These are phyloP conservation scores for Drosophila nannoptera DNA, from an alignment of 1,140 invertebrate genomes.

Conservation along the genomic window DNA sequence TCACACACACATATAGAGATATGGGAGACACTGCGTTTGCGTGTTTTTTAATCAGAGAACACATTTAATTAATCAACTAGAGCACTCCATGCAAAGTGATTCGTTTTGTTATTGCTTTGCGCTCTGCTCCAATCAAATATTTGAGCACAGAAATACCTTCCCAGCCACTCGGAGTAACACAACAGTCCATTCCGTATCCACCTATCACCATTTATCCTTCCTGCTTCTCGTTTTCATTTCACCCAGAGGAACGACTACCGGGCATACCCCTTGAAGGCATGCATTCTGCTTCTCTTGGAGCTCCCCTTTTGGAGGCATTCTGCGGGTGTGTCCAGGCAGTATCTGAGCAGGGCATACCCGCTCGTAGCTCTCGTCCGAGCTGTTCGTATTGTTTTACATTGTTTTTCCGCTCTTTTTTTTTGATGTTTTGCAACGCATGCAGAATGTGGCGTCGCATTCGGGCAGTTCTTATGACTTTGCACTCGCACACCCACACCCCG, in stretches of 20 bases:
- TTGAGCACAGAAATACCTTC: slow-evolving; percentile 13
- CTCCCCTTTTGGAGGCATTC: too few relatives aligned
- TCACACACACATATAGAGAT: background rate
- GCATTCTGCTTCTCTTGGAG: too few relatives aligned
- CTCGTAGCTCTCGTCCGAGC: background rate
- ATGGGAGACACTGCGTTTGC: background rate
- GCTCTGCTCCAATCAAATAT: slow-evolving; percentile 14
- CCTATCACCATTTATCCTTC: slow-evolving; percentile 10
- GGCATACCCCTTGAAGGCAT: too few relatives aligned
- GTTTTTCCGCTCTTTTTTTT: slow-evolving; percentile 9
- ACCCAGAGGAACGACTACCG: too few relatives aligned
- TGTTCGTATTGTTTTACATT: slow-evolving; percentile 7
- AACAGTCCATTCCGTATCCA: too few relatives aligned
- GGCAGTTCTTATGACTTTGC: slow-evolving; percentile 1
- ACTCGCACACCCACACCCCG: background rate
- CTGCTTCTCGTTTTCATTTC: background rate
- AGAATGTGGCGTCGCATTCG: background rate
- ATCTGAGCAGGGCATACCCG: too few relatives aligned
- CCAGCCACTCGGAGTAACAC: slow-evolving; percentile 1
- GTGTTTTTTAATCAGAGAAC: slow-evolving; percentile 20
- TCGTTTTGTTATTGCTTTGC: slow-evolving; percentile 19
- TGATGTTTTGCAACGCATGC: background rate
- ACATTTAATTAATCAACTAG: slow-evolving; percentile 23
- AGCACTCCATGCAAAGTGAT: slow-evolving; percentile 17
- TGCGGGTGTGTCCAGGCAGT: too few relatives aligned